Conservation (phyloP, 2,113 vertebrate species). For the Equus quagga region DNA sequence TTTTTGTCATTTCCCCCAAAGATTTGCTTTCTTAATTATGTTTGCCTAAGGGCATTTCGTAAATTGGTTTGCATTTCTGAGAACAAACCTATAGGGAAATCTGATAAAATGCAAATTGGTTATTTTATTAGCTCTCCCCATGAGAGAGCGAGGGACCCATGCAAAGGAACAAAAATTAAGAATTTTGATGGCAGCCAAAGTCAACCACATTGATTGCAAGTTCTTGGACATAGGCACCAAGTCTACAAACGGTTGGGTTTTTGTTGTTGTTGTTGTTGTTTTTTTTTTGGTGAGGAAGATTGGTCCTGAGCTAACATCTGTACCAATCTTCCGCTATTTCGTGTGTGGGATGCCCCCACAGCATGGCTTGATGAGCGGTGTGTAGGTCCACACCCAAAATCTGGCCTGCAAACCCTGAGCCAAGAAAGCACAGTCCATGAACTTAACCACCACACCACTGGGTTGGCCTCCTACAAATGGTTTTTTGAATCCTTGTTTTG, state of each 20-base stretch:
- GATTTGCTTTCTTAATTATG: constrained; percentile 41
- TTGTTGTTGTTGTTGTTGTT: no score
- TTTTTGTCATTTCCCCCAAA: background rate
- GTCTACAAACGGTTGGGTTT: background rate
- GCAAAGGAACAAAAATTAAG: background rate
- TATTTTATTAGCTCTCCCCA: constrained; percentile 17
- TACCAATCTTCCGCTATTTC: no score
- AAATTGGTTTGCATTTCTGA: constrained; percentile 46
- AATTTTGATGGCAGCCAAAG: constrained; percentile 6
- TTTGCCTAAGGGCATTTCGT: constrained; percentile 34
- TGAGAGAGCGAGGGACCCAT: background rate
- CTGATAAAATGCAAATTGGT: constrained; percentile 6
- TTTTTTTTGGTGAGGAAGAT: no score
- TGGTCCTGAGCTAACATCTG: no score
- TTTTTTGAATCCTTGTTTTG: background rate
- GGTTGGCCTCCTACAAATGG: background rate
- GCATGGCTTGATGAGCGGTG: no score
- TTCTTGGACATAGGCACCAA: background rate
- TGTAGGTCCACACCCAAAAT: no score
- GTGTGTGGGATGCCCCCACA: no score
- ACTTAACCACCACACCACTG: no score
- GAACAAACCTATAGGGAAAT: background rate
- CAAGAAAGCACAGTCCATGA: no score
- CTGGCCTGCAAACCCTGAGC: no score
- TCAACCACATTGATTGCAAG: background rate